phyloP scores from a whole-genome alignment of 1,140 invertebrate genomes.

The Probaryconus sp. region DNA sequence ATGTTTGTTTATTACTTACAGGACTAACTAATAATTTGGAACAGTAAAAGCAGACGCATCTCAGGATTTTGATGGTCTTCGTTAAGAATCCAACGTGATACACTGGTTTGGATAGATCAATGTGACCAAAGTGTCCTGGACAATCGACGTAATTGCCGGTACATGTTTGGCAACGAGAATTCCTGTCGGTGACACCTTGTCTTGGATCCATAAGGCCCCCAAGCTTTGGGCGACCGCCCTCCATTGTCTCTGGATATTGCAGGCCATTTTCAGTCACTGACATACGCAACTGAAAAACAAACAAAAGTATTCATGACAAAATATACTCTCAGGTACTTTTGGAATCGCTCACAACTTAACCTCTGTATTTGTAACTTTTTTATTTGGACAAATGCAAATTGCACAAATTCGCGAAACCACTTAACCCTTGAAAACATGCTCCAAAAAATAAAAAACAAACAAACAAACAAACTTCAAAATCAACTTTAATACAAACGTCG shows the following conservation, averaged over 20 bases:
- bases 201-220: constrained; percentile 99
- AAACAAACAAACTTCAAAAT: no score
- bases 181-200: constrained; percentile 97
- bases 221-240: constrained; percentile 97
- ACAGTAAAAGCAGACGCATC: constrained; percentile 99
- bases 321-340: no score
- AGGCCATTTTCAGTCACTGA: constrained; percentile 98
- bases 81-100: constrained; percentile 99
- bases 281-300: constrained; percentile 91
- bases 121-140: constrained; percentile 99
- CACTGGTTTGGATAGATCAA: constrained; percentile 98
- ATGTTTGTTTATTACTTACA: no score
- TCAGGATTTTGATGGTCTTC: constrained; percentile 96
- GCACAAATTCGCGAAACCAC: no score
- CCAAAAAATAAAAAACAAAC: no score
- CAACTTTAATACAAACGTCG: no score
- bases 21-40: constrained; percentile 96
- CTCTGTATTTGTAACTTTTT: no score
- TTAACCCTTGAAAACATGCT: no score
- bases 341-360: no score
- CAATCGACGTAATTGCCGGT: constrained; percentile 99
- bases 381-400: no score
- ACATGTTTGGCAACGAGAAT: constrained; percentile 97
- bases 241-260: constrained; percentile 97
- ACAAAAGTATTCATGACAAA: neutral